Evolutionary conservation across 2,888 invertebrate genomes (phyloP).

Genomic region (Chelonus formosanus): DNA sequence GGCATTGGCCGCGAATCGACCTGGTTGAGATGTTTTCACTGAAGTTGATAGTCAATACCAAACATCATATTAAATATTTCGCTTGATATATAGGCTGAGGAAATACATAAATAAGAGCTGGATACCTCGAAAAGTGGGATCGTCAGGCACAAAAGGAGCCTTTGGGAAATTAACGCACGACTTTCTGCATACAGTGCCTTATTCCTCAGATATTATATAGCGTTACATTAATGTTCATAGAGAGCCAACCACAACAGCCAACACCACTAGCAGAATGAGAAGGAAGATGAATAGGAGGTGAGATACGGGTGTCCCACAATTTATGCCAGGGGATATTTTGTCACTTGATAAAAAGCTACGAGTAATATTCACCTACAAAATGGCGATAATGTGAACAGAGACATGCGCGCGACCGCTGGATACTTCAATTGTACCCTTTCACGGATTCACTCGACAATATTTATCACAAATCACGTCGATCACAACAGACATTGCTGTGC

Average conservation of each 20-base stretch:
- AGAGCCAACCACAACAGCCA: slow-evolving; percentile 2
- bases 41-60: too few species aligned
- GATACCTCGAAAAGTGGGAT: too few species aligned
- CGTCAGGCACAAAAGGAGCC: too few species aligned
- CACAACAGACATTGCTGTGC: slow-evolving; percentile 38
- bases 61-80: too few species aligned
- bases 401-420: slow-evolving; percentile 45
- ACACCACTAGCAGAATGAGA: neutral
- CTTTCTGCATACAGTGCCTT: neutral
- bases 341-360: slow-evolving; percentile 36
- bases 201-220: slow-evolving; percentile 1
- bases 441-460: slow-evolving; percentile 34
- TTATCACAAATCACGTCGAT: slow-evolving; percentile 25
- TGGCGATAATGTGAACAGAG: slow-evolving; percentile 58
- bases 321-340: neutral
- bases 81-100: too few species aligned
- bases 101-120: too few species aligned
- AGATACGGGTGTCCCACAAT: neutral
- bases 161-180: too few species aligned
- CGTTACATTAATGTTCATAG: slow-evolving; percentile 11
- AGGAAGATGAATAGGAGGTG: neutral
- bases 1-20: slow-evolving; percentile 34
- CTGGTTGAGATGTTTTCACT: neutral
- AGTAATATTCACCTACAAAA: slow-evolving; percentile 63
- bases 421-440: slow-evolving; percentile 20